These are phyloP conservation scores for Daktulosphaira vitifoliae DNA, from an alignment of 1,140 invertebrate species.

Conservation along the genomic window DNA sequence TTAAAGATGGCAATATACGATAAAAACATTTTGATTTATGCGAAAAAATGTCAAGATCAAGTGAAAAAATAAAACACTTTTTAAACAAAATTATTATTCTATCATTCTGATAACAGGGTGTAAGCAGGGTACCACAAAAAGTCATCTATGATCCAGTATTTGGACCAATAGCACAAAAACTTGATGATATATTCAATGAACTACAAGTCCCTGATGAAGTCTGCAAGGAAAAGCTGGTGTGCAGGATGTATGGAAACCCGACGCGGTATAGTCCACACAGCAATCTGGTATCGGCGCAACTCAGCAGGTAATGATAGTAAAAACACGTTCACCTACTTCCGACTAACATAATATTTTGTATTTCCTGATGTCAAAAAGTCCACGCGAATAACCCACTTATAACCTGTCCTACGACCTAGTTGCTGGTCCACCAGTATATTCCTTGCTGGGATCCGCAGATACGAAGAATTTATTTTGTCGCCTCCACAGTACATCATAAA, in stretches of 20 bases:
- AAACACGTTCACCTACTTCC: conserved; percentile 22
- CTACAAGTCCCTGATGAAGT: conserved; percentile 57
- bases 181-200: conserved; percentile 62
- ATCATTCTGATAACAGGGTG: no score
- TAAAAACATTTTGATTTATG: no score
- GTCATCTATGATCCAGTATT: conserved; percentile 60
- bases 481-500: not conserved
- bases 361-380: not conserved
- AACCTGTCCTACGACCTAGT: conserved; percentile 20
- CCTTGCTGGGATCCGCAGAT: no score
- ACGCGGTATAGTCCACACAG: conserved; percentile 66
- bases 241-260: conserved; percentile 73
- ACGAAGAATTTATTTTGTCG: no score
- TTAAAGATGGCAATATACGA: no score
- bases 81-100: no score
- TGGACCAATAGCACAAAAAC: conserved; percentile 60
- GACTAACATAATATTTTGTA: no score
- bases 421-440: not conserved
- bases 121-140: not conserved
- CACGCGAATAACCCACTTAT: conserved; percentile 16
- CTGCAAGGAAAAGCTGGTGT: conserved; percentile 66
- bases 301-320: conserved; percentile 64
- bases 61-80: no score
- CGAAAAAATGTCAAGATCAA: no score
- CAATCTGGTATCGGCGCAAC: conserved; percentile 69